Base-by-base conservation (phyloP, 2,797 vertebrate genomes). In the Centropyge bicolor region DNA sequence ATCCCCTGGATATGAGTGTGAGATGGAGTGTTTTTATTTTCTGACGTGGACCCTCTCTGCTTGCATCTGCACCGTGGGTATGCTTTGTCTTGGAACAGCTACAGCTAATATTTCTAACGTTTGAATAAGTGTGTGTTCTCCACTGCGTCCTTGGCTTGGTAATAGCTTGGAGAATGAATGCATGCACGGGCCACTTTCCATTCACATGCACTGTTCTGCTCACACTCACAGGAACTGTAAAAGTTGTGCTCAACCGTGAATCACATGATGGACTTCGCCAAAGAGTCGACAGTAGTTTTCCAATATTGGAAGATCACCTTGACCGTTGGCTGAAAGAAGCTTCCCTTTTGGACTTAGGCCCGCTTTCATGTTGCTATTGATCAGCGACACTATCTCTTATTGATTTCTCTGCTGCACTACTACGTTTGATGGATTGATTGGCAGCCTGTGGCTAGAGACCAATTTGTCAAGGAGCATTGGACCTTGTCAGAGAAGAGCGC, bases 391-490 rank as follows among this genome's bases (percentile, higher is more conserved):
- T 84, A 82, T 90, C 86, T 86, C 80, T 75, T 40, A 90, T 91
- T 11, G 89, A 92, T 87, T 51, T 13, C 76, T 36, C 66, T 1
- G 83, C 85, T 75, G 76, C 89, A 84, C 87, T 83, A 80, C 85
- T 74, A 57, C 67, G 48, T 92, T 87, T 92, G 91, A 94, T 89
- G 89, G 91, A 92, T 93, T 94, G 93, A 94, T 94, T 93, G 92
- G 88, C 92, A 91, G 88, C 83, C 67, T 24, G 59, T 27, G 78
- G 86, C 88, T 43, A 45, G 88, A 92, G 89, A 91, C 88, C 86
- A 92, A 92, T 93, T 94, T 92, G 91, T 92, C 84, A 85, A 85
- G 71, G 86, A 82, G 88, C 88, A 78, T 3, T 83, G 89, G 88
- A 93, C 85, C 85, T 88, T 89, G 92, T 90, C 91, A 79, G 81